Evolutionary conservation across 2,888 invertebrate genomes (phyloP).

Genomic region (Hofmannophila pseudospretella): DNA sequence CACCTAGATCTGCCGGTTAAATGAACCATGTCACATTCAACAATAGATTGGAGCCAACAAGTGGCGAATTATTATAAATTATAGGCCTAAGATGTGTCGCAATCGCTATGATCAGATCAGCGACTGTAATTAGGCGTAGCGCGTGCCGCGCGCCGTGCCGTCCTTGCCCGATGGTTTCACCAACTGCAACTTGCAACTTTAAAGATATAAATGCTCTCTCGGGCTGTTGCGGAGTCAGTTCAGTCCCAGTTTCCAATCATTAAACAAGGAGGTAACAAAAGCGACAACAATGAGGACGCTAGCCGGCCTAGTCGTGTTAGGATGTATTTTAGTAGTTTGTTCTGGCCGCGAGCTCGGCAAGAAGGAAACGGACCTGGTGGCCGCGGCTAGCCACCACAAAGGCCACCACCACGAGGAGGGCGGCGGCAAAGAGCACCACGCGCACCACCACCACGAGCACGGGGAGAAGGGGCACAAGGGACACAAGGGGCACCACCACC

Average conservation of each 20-base stretch:
- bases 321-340: slow-evolving; percentile 50
- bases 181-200: slow-evolving; percentile 56
- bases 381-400: slow-evolving; percentile 69
- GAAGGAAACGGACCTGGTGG: slow-evolving; percentile 59
- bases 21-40: neutral
- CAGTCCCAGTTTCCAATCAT: slow-evolving; percentile 53
- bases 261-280: slow-evolving; percentile 38
- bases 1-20: neutral
- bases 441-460: slow-evolving; percentile 82
- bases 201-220: slow-evolving; percentile 69
- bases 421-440: slow-evolving; percentile 83
- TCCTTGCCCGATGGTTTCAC: slow-evolving; percentile 75
- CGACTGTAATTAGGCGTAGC: slow-evolving; percentile 56
- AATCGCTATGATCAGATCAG: slow-evolving; percentile 38
- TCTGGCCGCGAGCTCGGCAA: slow-evolving; percentile 55
- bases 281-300: slow-evolving; percentile 62
- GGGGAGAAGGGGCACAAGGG: slow-evolving; percentile 88
- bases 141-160: slow-evolving; percentile 45
- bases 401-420: slow-evolving; percentile 80
- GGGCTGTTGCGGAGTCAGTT: slow-evolving; percentile 51
- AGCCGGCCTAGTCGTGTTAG: slow-evolving; percentile 57
- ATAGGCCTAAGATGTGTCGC: slow-evolving; percentile 42
- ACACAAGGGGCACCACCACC: slow-evolving; percentile 85
- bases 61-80: slow-evolving; percentile 3
- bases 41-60: neutral